Conservation (phyloP, 2,888 invertebrate genomes). For the Busseola fusca region DNA sequence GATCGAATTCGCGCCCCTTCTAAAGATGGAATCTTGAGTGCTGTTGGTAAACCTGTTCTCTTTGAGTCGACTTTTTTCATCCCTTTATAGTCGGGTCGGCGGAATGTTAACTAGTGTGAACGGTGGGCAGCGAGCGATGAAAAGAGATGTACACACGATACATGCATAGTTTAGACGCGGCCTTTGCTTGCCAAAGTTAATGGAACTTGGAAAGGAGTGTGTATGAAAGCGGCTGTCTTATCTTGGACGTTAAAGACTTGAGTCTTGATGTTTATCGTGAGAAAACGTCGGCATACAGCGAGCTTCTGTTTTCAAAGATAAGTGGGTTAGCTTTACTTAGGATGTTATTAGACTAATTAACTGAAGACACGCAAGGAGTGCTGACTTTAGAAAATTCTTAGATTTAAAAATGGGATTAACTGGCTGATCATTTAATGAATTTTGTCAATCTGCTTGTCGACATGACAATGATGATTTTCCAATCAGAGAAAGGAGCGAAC, state of each 20-base stretch:
- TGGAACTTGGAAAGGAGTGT: slow-evolving; percentile 77
- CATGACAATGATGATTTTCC: background rate
- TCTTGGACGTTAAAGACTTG: slow-evolving; percentile 77
- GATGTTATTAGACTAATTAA: slow-evolving; percentile 28
- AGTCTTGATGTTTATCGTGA: slow-evolving; percentile 69
- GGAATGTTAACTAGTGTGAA: slow-evolving; percentile 78
- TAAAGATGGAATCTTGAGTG: slow-evolving; percentile 77
- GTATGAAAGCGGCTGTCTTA: slow-evolving; percentile 79
- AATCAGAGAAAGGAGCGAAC: background rate
- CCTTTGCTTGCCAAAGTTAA: slow-evolving; percentile 86
- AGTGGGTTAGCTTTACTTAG: slow-evolving; percentile 59
- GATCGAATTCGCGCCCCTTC: slow-evolving; percentile 79
- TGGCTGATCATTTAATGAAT: background rate
- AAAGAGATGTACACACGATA: slow-evolving; percentile 87
- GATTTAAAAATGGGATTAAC: background rate
- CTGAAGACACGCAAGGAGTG: background rate
- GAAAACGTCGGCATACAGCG: slow-evolving; percentile 46
- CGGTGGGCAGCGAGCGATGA: slow-evolving; percentile 77
- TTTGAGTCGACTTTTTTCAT: slow-evolving; percentile 79
- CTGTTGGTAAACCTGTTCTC: slow-evolving; percentile 70
- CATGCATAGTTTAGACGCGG: slow-evolving; percentile 81
- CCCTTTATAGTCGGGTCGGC: slow-evolving; percentile 71
- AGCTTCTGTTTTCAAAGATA: slow-evolving; percentile 64
- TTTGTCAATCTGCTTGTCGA: background rate
- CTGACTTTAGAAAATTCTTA: background rate